Evolutionary conservation across 1,140 invertebrate genomes (phyloP), one percentile per base, ranked within the genome.

Genomic region (Achatina immaculata): DNA sequence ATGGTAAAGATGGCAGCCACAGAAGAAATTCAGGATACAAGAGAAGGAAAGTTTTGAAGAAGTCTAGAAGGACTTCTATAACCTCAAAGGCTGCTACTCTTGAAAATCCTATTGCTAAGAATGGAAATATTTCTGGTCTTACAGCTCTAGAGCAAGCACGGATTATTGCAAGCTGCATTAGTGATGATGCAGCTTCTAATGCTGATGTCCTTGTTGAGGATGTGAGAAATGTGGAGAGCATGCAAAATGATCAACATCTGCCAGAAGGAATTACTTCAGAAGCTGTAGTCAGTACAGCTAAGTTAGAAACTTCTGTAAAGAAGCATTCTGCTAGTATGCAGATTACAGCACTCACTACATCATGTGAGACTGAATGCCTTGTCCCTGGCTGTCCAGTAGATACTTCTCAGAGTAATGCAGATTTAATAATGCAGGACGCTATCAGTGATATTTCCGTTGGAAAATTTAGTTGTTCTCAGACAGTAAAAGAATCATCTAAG

Each of bases 121-220:
- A 40, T 16, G 45, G 72, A 28, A 34, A 34, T 21, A 55, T 28
- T 1, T 14, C 51, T 6, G 74, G 74, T 9, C 38, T 76, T 21
- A 58, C 48, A 31, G 74, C 74, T n/a, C 36, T 76, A 24, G 74
- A 76, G 28, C 74, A 76, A 62, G 74, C 74, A 21, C 21, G 74
- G 36, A 28, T 31, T n/a, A 76, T 76, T 40, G 74, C 74, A 58
- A 34, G 74, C 4, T 76, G 48, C 4, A 34, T 21, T 34, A 76
- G 74, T 62, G 74, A 76, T 34, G 48, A 76, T 16, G 74, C 48
- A 11, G 24, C 7, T 42, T 19, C 40, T n/a, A 9, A 24, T 21
- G 9, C 72, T 31, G 7, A 11, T 9, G 72, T 38, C 69, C 69
- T 34, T 72, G 69, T 36, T 24, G 38, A 72, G n/a, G 69, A 38